Percentiles rank a stretch among this genome's conserved stretches.
These are phyloP conservation scores for Mylabris sibirica DNA, from an alignment of 2,888 invertebrate genomes.

Conservation along the genomic window DNA sequence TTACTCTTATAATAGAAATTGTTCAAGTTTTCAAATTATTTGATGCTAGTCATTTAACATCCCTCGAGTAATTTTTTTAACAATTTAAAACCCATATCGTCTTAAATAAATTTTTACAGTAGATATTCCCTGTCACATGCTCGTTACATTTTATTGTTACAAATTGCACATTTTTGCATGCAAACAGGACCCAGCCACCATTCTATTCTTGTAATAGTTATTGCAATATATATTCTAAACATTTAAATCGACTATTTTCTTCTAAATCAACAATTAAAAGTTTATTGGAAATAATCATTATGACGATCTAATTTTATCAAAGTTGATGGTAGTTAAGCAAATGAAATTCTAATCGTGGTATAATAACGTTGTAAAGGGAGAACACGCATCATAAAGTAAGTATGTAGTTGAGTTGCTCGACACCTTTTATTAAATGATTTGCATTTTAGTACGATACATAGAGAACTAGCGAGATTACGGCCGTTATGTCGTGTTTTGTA, in stretches of 20 bases:
- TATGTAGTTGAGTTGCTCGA: constrained; percentile 39
- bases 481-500: constrained; percentile 42
- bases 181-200: constrained; percentile 35
- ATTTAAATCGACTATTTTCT: not conserved
- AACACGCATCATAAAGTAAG: constrained; percentile 40
- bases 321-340: constrained; percentile 12
- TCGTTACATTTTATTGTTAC: constrained; percentile 59
- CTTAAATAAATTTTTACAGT: constrained; percentile 60
- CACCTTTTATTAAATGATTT: constrained; percentile 49
- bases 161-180: constrained; percentile 52
- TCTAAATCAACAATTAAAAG: not conserved
- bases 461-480: constrained; percentile 43
- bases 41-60: constrained; percentile 50
- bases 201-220: not conserved
- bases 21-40: constrained; percentile 32
- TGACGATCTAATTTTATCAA: constrained; percentile 5
- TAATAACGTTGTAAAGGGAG: constrained; percentile 38
- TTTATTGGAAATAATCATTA: not conserved
- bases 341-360: constrained; percentile 33
- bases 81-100: constrained; percentile 55
- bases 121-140: constrained; percentile 61
- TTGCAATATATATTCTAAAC: not conserved
- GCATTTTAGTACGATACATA: constrained; percentile 45
- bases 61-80: constrained; percentile 49
- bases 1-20: not conserved